Evolutionary conservation across 2,888 invertebrate genomes (phyloP).

Genomic region (Colletes collaris): DNA sequence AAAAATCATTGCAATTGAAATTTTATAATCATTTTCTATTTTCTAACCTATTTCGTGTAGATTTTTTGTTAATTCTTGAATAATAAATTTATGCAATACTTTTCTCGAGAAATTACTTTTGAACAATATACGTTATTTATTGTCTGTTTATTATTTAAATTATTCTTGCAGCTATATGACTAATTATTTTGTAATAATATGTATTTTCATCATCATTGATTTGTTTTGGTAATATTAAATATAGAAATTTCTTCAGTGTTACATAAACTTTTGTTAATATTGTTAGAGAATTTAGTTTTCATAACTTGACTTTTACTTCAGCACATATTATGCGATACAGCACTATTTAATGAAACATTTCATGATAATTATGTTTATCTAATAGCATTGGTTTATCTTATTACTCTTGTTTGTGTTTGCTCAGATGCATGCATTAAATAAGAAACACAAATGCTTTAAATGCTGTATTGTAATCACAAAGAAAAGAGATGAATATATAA

Average conservation of each 20-base stretch:
- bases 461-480: constrained; percentile 24
- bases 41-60: constrained; percentile 43
- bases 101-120: constrained; percentile 1
- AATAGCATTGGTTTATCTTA: constrained; percentile 42
- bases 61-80: constrained; percentile 19
- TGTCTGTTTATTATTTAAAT: constrained; percentile 1
- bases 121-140: background rate
- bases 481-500: constrained; percentile 37
- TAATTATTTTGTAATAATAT: background rate
- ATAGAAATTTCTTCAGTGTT: background rate
- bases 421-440: constrained; percentile 8
- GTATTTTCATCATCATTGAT: background rate
- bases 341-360: constrained; percentile 14
- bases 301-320: background rate
- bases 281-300: constrained; percentile 2
- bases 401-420: constrained; percentile 5
- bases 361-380: constrained; percentile 40
- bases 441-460: constrained; percentile 12
- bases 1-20: constrained; percentile 1
- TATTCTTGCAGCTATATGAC: background rate
- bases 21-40: background rate
- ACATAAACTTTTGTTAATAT: background rate
- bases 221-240: constrained; percentile 15
- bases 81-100: background rate
- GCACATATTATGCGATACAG: background rate